These are phyloP conservation scores for Chymomyza amoena DNA, from an alignment of 2,888 invertebrate genomes.

Conservation along the genomic window DNA sequence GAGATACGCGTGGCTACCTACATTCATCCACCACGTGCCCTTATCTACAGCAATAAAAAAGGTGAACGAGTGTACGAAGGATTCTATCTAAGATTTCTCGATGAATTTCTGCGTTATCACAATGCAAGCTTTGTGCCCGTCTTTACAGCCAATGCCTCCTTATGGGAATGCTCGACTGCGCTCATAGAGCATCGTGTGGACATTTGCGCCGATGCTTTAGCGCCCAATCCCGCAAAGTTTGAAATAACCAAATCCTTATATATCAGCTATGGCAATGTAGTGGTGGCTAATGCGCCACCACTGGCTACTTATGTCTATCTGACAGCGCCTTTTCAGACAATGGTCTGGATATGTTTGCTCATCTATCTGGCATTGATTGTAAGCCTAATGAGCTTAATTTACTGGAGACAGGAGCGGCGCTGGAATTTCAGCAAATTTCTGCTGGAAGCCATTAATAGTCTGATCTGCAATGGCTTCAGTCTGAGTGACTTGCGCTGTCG, in stretches of 20 bases:
- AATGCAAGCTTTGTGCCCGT: constrained; percentile 55
- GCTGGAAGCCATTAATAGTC: constrained; percentile 51
- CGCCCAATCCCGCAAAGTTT: constrained; percentile 25
- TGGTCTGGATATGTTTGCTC: constrained; percentile 49
- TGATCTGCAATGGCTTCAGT: constrained; percentile 43
- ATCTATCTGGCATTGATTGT: constrained; percentile 46
- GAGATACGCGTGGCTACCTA: constrained; percentile 50
- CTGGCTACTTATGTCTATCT: constrained; percentile 49
- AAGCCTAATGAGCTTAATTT: constrained; percentile 47
- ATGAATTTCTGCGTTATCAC: constrained; percentile 23
- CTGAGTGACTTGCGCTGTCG: constrained; percentile 39
- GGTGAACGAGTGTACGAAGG: constrained; percentile 42
- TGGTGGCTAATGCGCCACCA: constrained; percentile 48
- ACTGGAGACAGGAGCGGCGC: constrained; percentile 38
- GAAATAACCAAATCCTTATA: constrained; percentile 39
- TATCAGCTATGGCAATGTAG: constrained; percentile 50
- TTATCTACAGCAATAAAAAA: constrained; percentile 36
- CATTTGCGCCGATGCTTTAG: constrained; percentile 53
- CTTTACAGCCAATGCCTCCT: constrained; percentile 28
- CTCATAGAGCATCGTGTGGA: constrained; percentile 20
- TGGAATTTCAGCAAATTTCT: constrained; percentile 58
- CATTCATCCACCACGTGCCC: constrained; percentile 40
- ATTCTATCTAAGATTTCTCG: constrained; percentile 48
- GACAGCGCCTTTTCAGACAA: constrained; percentile 37
- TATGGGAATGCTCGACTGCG: constrained; percentile 34